phyloP scores from a whole-genome alignment of 2,797 vertebrate genomes.

The Halcyon leucocephala region DNA sequence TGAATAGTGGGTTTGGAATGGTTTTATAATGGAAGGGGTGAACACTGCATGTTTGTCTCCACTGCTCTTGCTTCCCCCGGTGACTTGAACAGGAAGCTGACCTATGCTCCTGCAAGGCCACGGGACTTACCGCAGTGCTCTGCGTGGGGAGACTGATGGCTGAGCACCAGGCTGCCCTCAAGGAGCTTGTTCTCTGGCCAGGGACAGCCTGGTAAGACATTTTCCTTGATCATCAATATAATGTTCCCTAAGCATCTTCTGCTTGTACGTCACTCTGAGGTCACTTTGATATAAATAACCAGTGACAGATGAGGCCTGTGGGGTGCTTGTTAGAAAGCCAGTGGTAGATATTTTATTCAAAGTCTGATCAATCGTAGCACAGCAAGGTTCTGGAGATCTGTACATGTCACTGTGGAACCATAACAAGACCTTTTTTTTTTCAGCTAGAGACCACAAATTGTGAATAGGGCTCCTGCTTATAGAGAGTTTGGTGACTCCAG shows the following conservation, averaged over 20 bases:
- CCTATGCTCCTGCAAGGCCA: background rate
- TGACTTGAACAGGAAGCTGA: background rate
- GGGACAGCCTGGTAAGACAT: background rate
- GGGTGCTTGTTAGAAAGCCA: conserved; percentile 14
- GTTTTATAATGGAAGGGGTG: background rate
- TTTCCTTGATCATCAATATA: conserved; percentile 10
- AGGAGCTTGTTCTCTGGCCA: background rate
- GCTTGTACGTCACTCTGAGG: background rate
- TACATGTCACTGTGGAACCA: background rate
- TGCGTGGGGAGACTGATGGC: background rate
- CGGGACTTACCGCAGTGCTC: accelerated
- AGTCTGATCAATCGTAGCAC: background rate
- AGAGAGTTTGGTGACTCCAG: background rate
- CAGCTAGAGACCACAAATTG: background rate
- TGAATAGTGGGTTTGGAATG: background rate
- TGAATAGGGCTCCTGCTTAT: background rate
- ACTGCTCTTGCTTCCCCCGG: background rate
- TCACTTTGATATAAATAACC: conserved; percentile 35
- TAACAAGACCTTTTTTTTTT: background rate
- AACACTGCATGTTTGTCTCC: accelerated
- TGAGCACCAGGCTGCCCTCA: background rate
- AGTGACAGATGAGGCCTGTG: conserved; percentile 32
- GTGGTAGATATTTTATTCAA: background rate
- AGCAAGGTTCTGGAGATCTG: conserved; percentile 22
- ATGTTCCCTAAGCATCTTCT: background rate